Evolutionary conservation across 2,888 invertebrate genomes (phyloP), one percentile per base, ranked within the genome.

Genomic region (Gastrophysa polygoni): DNA sequence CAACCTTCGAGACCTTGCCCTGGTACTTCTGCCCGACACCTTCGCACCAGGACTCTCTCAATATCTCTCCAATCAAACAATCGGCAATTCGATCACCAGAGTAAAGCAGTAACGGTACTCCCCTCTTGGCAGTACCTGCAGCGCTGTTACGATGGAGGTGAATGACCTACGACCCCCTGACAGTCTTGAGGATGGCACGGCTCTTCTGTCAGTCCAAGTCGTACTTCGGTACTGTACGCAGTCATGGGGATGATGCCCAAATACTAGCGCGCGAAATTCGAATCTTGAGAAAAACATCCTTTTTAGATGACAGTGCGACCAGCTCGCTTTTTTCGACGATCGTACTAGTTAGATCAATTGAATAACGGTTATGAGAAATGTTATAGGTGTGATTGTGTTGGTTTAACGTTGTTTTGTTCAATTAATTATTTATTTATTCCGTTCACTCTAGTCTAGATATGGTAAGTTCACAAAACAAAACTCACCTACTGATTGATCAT

Each of bases 61-160:
- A 38, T 38, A 38, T 14, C 38, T 38, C 38, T 38, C 38, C 68
- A 72, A 69, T 69, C 62, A 65, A 63, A 64, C 38, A 14, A 38
- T 71, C 72, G 51, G 59, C 73, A 77, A 76, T 74, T 77, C 77
- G 77, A 78, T 78, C 75, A 77, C 74, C 74, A 73, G 77, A 77
- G 76, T 74, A 75, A 76, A 74, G 72, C 75, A 72, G 72, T 79
- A 79, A 79, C 79, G 79, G 79, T 78, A 78, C 73, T 78, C 78
- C 78, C 79, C 79, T 73, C 78, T 69, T 71, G 70, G 43, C 21
- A 67, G 72, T 75, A 75, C 77, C 77, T 77, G 76, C 77, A 78
- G 72, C 77, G 73, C 71, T 72, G 74, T 71, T 70, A 70, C 69
- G 70, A 71, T 72, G 70, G 73, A 77, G 78, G 77, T 79, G 73